phyloP scores from a whole-genome alignment of 2,797 vertebrate genomes.

The Amblyraja radiata region DNA sequence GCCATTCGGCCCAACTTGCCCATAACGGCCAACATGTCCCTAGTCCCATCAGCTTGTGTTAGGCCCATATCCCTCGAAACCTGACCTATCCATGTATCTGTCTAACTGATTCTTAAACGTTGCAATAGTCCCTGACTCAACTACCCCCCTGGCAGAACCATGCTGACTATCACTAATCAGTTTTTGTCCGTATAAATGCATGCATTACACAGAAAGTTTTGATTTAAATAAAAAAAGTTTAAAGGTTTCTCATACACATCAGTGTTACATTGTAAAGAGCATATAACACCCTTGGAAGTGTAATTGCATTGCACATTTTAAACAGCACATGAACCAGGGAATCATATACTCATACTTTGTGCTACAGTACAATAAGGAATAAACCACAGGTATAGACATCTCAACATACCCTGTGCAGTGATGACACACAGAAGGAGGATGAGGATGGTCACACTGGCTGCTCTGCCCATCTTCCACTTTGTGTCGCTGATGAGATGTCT shows the following conservation, averaged over 20 bases:
- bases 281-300: too few species aligned
- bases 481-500: not conserved
- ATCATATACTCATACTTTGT: not conserved
- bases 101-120: too few species aligned
- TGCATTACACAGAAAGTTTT: not conserved
- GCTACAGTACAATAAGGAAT: not conserved
- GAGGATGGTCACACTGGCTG: not conserved
- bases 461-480: not conserved
- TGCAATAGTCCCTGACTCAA: too few species aligned
- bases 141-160: too few species aligned
- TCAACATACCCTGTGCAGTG: conserved; percentile 1
- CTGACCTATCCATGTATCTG: too few species aligned
- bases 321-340: not conserved
- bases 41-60: too few species aligned
- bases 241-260: not conserved
- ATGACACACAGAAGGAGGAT: conserved; percentile 13
- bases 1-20: too few species aligned
- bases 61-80: too few species aligned
- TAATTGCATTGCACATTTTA: not conserved
- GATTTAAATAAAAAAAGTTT: not conserved
- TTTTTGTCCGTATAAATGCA: too few species aligned
- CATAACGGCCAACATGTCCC: too few species aligned
- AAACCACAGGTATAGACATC: not conserved
- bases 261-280: not conserved
- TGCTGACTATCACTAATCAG: too few species aligned